Evolutionary conservation across 2,797 vertebrate genomes (phyloP).

Genomic region (Pseudochaenichthys georgianus): DNA sequence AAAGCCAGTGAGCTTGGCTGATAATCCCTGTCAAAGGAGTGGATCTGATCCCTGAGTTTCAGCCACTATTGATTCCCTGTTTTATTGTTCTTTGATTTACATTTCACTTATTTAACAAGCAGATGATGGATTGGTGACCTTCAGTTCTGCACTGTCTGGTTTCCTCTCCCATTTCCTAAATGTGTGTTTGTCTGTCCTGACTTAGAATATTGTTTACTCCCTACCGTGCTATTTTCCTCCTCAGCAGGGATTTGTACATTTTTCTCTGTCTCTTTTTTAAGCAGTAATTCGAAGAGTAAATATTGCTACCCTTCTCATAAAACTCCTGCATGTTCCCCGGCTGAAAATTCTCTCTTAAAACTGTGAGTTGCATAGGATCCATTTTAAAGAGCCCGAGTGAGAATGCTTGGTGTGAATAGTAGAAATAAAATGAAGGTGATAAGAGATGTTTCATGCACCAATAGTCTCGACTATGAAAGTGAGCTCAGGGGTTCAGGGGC

Average conservation of each 20-base stretch:
- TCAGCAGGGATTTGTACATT: constrained; percentile 4
- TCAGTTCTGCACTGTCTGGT: constrained; percentile 74
- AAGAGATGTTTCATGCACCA: constrained; percentile 79
- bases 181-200: constrained; percentile 51
- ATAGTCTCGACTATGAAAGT: constrained; percentile 67
- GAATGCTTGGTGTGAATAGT: constrained; percentile 63
- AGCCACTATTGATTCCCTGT: constrained; percentile 77
- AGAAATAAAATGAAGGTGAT: constrained; percentile 78
- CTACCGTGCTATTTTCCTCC: neutral
- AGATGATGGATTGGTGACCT: constrained; percentile 86
- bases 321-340: constrained; percentile 14
- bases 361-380: constrained; percentile 9
- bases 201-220: constrained; percentile 42
- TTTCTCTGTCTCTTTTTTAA: constrained; percentile 13
- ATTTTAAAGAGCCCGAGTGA: constrained; percentile 52
- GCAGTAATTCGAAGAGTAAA: constrained; percentile 43
- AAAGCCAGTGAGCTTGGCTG: constrained; percentile 79
- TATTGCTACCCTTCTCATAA: constrained; percentile 12
- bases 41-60: constrained; percentile 77
- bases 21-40: constrained; percentile 81
- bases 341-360: constrained; percentile 25
- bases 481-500: constrained; percentile 69
- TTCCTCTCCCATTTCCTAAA: constrained; percentile 56
- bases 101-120: constrained; percentile 87
- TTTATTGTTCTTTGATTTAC: constrained; percentile 86